phyloP scores from a whole-genome alignment of 2,888 invertebrate species.

The Eudemis profundana region DNA sequence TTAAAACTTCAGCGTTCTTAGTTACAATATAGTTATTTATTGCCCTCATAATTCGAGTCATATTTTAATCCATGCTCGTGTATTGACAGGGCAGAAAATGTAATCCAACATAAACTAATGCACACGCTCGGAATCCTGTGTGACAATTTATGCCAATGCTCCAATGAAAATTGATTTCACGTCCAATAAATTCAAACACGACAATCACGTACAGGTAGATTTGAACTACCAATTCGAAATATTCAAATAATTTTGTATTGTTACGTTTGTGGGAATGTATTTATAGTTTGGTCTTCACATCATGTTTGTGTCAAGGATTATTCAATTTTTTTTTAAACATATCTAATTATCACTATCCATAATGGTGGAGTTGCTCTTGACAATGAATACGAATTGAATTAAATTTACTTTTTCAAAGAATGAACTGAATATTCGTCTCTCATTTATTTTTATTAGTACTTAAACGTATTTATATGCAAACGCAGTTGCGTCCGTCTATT shows the following conservation, averaged over 20 bases:
- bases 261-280: neutral
- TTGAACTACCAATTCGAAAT: slow-evolving; percentile 22
- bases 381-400: too few relatives aligned
- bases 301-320: neutral
- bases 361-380: too few relatives aligned
- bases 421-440: too few relatives aligned
- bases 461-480: too few relatives aligned
- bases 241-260: slow-evolving; percentile 2
- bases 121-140: slow-evolving; percentile 35
- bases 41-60: neutral
- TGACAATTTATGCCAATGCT: slow-evolving; percentile 37
- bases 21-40: neutral
- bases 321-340: too few relatives aligned
- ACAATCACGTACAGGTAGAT: slow-evolving; percentile 40
- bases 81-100: slow-evolving; percentile 26
- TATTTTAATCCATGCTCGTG: slow-evolving; percentile 2
- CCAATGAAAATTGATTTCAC: slow-evolving; percentile 40
- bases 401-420: too few relatives aligned
- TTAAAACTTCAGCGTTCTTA: neutral
- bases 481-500: too few relatives aligned
- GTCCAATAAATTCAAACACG: slow-evolving; percentile 40
- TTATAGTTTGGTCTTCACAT: too few relatives aligned
- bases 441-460: too few relatives aligned
- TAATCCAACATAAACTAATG: slow-evolving; percentile 36
- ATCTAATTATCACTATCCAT: too few relatives aligned